Evolutionary conservation across 2,113 vertebrate species (phyloP).

Genomic region (Cyanoliseus patagonus): DNA sequence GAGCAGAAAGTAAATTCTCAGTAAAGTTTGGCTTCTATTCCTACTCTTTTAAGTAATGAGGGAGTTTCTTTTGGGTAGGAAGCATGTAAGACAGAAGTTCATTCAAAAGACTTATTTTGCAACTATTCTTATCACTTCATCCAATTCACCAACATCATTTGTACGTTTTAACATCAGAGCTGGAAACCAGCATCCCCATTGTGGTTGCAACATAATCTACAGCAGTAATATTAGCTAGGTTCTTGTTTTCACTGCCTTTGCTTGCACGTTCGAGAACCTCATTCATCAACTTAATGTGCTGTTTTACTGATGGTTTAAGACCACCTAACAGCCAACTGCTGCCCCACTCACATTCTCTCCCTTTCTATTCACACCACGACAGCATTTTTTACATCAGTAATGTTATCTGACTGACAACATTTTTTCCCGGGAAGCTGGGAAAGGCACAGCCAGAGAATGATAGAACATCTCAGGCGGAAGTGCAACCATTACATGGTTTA

Average conservation of each 20-base stretch:
- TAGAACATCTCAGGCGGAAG: neutral
- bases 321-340: neutral
- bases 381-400: neutral
- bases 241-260: neutral
- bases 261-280: neutral
- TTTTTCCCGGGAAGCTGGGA: neutral
- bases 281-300: neutral
- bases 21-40: neutral
- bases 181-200: neutral
- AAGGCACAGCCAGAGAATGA: neutral
- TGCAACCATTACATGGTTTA: neutral
- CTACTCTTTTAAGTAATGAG: neutral
- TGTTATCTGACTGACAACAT: neutral
- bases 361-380: neutral
- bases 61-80: neutral
- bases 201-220: neutral
- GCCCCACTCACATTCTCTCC: neutral
- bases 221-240: neutral
- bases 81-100: accelerated
- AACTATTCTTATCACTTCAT: neutral
- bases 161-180: neutral
- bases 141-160: neutral
- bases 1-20: neutral
- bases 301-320: neutral
- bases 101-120: neutral